phyloP scores from a whole-genome alignment of 2,797 vertebrate species.

The Echeneis naucrates region DNA sequence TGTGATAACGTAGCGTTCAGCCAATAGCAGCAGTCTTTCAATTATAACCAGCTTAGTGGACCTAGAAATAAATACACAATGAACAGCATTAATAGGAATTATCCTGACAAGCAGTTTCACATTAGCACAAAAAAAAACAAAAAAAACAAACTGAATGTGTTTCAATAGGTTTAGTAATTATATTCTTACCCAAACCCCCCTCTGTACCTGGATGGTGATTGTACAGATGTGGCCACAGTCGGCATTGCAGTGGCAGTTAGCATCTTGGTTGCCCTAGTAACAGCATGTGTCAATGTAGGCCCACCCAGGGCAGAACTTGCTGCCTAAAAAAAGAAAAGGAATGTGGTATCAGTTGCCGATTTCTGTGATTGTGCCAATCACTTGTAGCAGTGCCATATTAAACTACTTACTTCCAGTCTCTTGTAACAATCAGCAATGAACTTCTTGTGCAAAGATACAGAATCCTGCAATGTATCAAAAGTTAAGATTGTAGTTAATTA shows the following conservation, averaged over 20 bases:
- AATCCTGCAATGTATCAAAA: slow-evolving; percentile 86
- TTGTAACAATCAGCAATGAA: slow-evolving; percentile 99
- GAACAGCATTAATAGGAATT: neutral
- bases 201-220: slow-evolving; percentile 96
- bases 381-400: neutral
- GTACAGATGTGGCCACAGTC: slow-evolving; percentile 97
- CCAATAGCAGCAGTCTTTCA: slow-evolving; percentile 95
- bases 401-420: slow-evolving; percentile 90
- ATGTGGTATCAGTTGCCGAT: neutral
- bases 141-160: slow-evolving; percentile 10
- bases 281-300: slow-evolving; percentile 97
- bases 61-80: slow-evolving; percentile 74
- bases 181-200: slow-evolving; percentile 74
- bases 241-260: slow-evolving; percentile 99
- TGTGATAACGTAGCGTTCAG: slow-evolving; percentile 98
- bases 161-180: slow-evolving; percentile 57
- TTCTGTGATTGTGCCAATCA: neutral
- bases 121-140: too few species aligned
- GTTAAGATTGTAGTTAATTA: neutral
- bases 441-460: slow-evolving; percentile 98
- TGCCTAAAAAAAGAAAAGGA: slow-evolving; percentile 78
- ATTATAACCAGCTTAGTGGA: slow-evolving; percentile 99
- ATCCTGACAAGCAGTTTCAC: too few species aligned
- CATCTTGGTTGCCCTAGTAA: slow-evolving; percentile 99
- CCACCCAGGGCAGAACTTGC: slow-evolving; percentile 97